Conservation (phyloP, 2,113 vertebrate species). For the Gymnocephalus cernua region DNA sequence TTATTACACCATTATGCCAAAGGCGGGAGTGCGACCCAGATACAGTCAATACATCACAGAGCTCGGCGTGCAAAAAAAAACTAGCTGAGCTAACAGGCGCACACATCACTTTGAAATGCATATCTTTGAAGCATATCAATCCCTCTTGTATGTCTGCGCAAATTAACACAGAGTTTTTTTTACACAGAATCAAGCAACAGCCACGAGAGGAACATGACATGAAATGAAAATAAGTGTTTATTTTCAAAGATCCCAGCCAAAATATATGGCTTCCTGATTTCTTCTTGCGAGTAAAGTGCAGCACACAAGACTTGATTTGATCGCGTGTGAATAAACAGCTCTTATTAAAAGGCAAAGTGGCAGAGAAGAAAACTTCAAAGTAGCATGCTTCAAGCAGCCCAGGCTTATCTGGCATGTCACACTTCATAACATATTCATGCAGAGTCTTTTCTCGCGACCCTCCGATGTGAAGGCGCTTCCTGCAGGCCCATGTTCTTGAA, state of each 20-base stretch:
- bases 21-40: constrained; percentile 60
- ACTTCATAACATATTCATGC: constrained; percentile 76
- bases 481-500: constrained; percentile 55
- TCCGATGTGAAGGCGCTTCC: constrained; percentile 48
- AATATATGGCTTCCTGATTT: constrained; percentile 10
- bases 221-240: background rate
- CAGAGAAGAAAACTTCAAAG: constrained; percentile 71
- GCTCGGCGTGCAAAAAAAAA: constrained; percentile 3
- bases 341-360: constrained; percentile 63
- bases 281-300: constrained; percentile 5
- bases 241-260: background rate
- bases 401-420: constrained; percentile 66
- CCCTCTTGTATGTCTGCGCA: background rate
- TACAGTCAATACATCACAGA: constrained; percentile 41
- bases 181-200: background rate
- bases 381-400: constrained; percentile 59
- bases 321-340: constrained; percentile 63
- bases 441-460: constrained; percentile 51
- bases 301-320: constrained; percentile 39
- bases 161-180: background rate
- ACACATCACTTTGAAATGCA: constrained; percentile 48
- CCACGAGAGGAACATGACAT: background rate
- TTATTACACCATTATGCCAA: constrained; percentile 49
- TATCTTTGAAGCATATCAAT: constrained; percentile 50
- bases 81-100: constrained; percentile 23